Conservation (phyloP, 2,888 invertebrate genomes). For the Caenorhabditis wallacei region DNA sequence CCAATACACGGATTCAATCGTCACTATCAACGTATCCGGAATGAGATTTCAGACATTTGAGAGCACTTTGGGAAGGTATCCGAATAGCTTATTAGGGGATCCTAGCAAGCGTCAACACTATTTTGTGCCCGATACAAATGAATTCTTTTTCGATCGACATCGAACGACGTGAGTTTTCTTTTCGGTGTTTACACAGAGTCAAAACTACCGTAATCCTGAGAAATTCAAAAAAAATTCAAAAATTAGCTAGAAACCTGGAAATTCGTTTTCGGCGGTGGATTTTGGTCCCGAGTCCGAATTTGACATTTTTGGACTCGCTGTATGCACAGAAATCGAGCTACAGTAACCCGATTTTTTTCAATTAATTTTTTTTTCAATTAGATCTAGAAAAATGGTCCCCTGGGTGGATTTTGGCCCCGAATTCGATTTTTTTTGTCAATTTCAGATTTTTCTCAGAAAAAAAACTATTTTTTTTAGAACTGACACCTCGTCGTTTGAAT, state of each 20-base stretch:
- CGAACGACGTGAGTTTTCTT: slow-evolving; percentile 73
- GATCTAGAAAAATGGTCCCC: too few species aligned
- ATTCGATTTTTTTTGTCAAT: too few species aligned
- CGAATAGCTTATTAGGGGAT: slow-evolving; percentile 81
- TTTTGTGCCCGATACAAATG: slow-evolving; percentile 77
- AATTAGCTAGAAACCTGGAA: background rate
- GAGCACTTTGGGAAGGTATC: slow-evolving; percentile 76
- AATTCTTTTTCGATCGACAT: slow-evolving; percentile 83
- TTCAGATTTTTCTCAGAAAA: too few species aligned
- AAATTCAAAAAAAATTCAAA: background rate
- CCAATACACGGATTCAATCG: slow-evolving; percentile 45
- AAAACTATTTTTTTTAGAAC: background rate
- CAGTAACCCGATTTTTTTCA: too few species aligned
- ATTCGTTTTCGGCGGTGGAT: too few species aligned
- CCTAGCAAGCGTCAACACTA: slow-evolving; percentile 75
- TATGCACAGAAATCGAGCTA: too few species aligned
- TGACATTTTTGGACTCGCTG: too few species aligned
- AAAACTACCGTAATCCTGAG: background rate
- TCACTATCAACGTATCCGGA: slow-evolving; percentile 82
- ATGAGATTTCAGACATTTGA: slow-evolving; percentile 81
- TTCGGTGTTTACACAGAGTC: background rate
- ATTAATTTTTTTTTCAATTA: too few species aligned
- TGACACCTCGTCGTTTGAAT: slow-evolving; percentile 17
- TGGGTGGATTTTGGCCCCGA: too few species aligned
- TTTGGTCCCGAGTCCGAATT: too few species aligned